Evolutionary conservation across 2,888 invertebrate species (phyloP), one percentile per base, ranked within the genome.

Genomic region (Pedicia rivosa): DNA sequence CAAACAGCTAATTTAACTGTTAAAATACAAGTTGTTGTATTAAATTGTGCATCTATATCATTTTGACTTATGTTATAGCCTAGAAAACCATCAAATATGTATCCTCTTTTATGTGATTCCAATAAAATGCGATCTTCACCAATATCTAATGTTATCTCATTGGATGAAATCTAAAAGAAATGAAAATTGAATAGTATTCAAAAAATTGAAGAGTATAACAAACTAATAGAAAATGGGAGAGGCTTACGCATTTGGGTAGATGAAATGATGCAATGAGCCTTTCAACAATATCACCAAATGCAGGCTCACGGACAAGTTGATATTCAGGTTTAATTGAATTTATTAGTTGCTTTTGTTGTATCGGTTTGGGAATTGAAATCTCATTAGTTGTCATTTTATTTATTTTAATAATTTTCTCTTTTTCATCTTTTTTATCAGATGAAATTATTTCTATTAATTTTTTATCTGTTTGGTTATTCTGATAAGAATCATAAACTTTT

Each of bases 81-180:
- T 16, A 82, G 53, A 50, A 74, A 82, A 50, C 78, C 68, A 53
- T 84, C 82, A 34, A 80, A 66, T 7, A 68, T 51, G 46, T 74
- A 71, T 43, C 66, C 70, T 42, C 64, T 55, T 27, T 68, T 69
- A 41, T 65, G 65, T 1, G 70, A 71, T 47, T 78, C 75, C 27
- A 84, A 53, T 9, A 81, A 60, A 39, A 84, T 64, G 40, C 83
- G 68, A 57, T 83, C 82, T 52, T 78, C 77, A n/a, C 79, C 78
- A 17, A 82, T 59, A 55, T 79, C 74, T 38, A 83, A 51, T 30
- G 63, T 65, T 26, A 81, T 51, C 52, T 80, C 77, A 46, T 68
- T 68, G 1, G 70, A 53, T 37, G 71, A 67, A 40, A 68, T 57
- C 75, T 77, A 50, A 35, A 43, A 45, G 43, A 40, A 16, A 36